Evolutionary conservation across 2,888 invertebrate genomes (phyloP).

Genomic region (Dendrolimus pini): DNA sequence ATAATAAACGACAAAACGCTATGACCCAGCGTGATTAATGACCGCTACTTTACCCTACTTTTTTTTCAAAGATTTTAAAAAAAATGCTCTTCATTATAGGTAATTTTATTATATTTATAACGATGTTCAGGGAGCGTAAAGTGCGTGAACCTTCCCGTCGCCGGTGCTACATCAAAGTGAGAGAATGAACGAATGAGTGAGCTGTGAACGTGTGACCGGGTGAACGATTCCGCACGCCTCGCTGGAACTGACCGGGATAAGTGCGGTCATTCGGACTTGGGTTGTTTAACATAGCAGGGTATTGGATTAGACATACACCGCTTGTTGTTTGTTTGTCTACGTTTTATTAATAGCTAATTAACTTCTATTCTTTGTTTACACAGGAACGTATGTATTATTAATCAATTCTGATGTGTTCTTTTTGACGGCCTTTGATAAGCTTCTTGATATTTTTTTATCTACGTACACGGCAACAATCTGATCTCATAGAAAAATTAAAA

Average conservation of each 20-base stretch:
- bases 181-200: slow-evolving; percentile 40
- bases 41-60: not conserved
- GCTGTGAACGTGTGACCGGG: slow-evolving; percentile 47
- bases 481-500: no score
- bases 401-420: no score
- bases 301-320: slow-evolving; percentile 6
- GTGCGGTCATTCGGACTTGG: slow-evolving; percentile 20
- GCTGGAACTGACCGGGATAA: slow-evolving; percentile 51
- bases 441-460: no score
- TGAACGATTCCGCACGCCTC: slow-evolving; percentile 52
- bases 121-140: slow-evolving; percentile 49
- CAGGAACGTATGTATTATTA: no score
- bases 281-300: slow-evolving; percentile 5
- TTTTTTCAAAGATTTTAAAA: slow-evolving; percentile 10
- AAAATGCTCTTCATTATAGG: slow-evolving; percentile 20
- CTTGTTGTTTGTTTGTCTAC: slow-evolving; percentile 7
- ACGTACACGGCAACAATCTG: no score
- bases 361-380: not conserved
- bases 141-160: slow-evolving; percentile 46
- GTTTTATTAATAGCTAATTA: not conserved
- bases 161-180: slow-evolving; percentile 59
- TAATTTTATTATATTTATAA: slow-evolving; percentile 40
- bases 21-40: not conserved
- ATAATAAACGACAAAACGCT: not conserved
- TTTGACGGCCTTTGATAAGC: no score